Evolutionary conservation across 64 coral and sea anemone genomes (phyloP).

Genomic region (Stichodactyla mertensii): DNA sequence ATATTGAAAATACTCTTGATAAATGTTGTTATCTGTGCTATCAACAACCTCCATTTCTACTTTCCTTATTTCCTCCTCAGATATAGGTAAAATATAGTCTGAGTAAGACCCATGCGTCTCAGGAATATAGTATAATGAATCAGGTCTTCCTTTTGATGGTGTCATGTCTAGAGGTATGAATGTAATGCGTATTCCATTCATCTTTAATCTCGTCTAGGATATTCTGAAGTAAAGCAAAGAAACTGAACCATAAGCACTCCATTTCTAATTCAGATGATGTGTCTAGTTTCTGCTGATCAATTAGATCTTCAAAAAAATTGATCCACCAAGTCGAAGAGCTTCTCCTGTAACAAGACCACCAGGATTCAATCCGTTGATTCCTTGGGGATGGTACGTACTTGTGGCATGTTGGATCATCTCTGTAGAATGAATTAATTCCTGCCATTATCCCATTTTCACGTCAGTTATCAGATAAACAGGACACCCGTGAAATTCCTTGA

Average conservation of each 20-base stretch:
- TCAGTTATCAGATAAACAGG: no score
- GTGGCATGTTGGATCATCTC: no score
- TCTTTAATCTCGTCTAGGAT: slow-evolving; percentile 1
- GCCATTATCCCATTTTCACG: no score
- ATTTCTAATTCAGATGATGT: slow-evolving; percentile 22
- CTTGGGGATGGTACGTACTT: slow-evolving; percentile 12
- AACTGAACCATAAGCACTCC: slow-evolving; percentile 26
- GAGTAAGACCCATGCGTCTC: no score
- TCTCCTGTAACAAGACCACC: slow-evolving; percentile 11
- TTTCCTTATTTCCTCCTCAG: no score
- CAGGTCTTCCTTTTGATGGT: slow-evolving; percentile 6
- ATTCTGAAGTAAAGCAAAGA: background rate
- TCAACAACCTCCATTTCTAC: no score
- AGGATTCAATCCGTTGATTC: slow-evolving; percentile 12
- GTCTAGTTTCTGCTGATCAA: slow-evolving; percentile 2
- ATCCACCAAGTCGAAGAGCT: slow-evolving; percentile 12
- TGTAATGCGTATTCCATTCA: slow-evolving; percentile 17
- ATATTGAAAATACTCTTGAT: no score
- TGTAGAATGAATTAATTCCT: no score
- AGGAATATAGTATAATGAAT: background rate
- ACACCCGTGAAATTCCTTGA: no score
- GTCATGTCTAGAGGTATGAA: slow-evolving; percentile 11
- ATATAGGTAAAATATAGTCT: no score
- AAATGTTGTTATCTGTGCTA: no score
- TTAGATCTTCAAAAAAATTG: slow-evolving; percentile 15